Percentiles rank a stretch among this genome's conserved stretches.
Evolutionary conservation across 1,140 invertebrate genomes (phyloP).

Genomic region (Trypoxylus dichotomus): DNA sequence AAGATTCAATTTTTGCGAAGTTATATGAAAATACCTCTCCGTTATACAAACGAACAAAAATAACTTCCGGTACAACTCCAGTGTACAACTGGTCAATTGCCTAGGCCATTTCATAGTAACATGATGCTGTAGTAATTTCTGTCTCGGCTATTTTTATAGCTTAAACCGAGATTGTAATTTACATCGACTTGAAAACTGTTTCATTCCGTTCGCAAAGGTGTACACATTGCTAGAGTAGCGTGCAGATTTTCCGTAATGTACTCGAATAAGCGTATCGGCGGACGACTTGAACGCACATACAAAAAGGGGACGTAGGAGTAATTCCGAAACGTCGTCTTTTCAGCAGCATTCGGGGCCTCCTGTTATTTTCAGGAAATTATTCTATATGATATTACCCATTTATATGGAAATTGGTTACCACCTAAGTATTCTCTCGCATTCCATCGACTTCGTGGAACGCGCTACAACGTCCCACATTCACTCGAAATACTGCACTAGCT

Average conservation of each 20-base stretch:
- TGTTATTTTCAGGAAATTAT: slow-evolving; percentile 24
- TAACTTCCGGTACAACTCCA: background rate
- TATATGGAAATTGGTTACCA: slow-evolving; percentile 16
- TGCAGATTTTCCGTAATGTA: background rate
- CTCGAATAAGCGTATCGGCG: background rate
- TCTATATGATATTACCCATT: slow-evolving; percentile 24
- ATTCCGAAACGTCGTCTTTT: slow-evolving; percentile 14
- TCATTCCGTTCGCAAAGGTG: background rate
- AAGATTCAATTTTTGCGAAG: too few species aligned
- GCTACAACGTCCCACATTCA: background rate
- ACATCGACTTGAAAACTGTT: background rate
- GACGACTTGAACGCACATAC: background rate
- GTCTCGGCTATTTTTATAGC: background rate
- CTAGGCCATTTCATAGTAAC: background rate
- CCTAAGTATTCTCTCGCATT: slow-evolving; percentile 3
- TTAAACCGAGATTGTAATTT: background rate
- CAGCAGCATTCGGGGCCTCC: background rate
- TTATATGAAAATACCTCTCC: too few species aligned
- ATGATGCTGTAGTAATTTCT: background rate
- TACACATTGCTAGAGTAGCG: background rate
- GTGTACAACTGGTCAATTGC: background rate
- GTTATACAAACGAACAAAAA: background rate
- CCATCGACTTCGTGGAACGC: background rate
- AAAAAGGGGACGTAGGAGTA: background rate
- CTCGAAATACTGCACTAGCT: background rate